Conservation (phyloP, 2,113 vertebrate species). For the Vicugna pacos region DNA sequence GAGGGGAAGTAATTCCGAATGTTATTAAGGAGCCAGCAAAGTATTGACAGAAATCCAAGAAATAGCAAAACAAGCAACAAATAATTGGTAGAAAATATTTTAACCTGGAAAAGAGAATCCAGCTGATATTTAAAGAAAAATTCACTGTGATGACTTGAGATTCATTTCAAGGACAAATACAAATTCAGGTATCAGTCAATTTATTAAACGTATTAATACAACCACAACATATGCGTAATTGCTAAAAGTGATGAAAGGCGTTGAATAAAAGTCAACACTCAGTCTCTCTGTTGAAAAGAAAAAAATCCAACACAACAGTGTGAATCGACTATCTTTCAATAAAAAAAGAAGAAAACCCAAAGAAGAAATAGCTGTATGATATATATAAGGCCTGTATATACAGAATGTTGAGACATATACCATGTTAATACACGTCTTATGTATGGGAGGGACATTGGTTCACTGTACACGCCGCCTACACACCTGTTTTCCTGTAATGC, state of each 20-base stretch:
- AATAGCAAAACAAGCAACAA: too few species aligned
- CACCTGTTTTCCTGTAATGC: not conserved
- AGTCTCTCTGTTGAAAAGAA: too few species aligned
- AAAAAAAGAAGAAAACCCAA: not conserved
- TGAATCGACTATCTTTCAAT: too few species aligned
- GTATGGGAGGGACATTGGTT: fast-evolving
- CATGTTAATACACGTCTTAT: not conserved
- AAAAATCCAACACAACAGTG: too few species aligned
- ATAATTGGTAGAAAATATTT: not conserved
- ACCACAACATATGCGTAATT: not conserved
- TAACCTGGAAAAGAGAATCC: not conserved
- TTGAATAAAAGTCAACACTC: not conserved
- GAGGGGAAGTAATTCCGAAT: not conserved
- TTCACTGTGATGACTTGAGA: not conserved
- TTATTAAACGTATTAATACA: not conserved
- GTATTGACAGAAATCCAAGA: too few species aligned
- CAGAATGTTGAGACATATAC: not conserved
- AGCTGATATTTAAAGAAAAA: not conserved
- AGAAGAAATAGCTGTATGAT: not conserved
- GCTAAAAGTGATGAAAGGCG: too few species aligned
- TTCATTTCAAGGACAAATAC: not conserved
- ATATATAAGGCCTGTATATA: not conserved
- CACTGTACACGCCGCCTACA: fast-evolving
- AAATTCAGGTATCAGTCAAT: not conserved
- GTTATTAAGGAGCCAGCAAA: not conserved